phyloP scores from a whole-genome alignment of 2,888 invertebrate species.

The Nymphalis polychloros region DNA sequence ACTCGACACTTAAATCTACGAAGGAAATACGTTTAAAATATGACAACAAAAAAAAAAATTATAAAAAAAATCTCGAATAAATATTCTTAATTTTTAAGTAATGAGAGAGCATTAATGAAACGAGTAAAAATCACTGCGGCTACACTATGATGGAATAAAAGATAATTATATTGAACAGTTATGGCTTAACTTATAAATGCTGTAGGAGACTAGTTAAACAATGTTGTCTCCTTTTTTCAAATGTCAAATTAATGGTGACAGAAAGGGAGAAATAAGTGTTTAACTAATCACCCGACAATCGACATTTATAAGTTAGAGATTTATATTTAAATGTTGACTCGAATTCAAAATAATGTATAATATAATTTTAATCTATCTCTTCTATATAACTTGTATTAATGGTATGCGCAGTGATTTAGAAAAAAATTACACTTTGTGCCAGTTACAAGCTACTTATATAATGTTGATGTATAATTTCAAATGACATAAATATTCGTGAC shows the following conservation, averaged over 20 bases:
- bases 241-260: too few relatives aligned
- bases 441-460: background rate
- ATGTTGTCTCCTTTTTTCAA: too few relatives aligned
- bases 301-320: too few relatives aligned
- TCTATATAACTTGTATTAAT: too few relatives aligned
- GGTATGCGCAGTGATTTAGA: constrained; percentile 8
- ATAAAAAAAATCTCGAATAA: constrained; percentile 59
- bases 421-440: constrained; percentile 7
- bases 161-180: background rate
- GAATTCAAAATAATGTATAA: too few relatives aligned
- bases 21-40: constrained; percentile 68
- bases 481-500: background rate
- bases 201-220: too few relatives aligned
- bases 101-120: constrained; percentile 69
- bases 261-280: too few relatives aligned
- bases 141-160: background rate
- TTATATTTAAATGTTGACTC: too few relatives aligned
- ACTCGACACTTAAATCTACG: constrained; percentile 76
- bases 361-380: too few relatives aligned
- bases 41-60: constrained; percentile 64
- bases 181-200: too few relatives aligned
- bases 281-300: too few relatives aligned
- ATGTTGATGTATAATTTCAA: background rate
- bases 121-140: constrained; percentile 9
- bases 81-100: constrained; percentile 69